These are phyloP conservation scores for Takifugu rubripes DNA, from an alignment of 2,797 vertebrate species.

Conservation along the genomic window DNA sequence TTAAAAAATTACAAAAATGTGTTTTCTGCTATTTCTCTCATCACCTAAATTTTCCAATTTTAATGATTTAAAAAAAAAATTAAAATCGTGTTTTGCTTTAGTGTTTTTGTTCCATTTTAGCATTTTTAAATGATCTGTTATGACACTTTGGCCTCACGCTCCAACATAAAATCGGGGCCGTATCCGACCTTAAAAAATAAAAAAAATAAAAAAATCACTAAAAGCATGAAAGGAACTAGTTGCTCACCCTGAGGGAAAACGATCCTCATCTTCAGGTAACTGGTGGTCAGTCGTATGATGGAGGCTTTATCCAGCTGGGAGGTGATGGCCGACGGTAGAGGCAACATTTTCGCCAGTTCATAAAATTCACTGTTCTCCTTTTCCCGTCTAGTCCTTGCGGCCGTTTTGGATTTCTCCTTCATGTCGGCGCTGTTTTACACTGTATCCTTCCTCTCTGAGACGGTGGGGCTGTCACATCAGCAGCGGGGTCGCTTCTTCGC, in stretches of 20 bases:
- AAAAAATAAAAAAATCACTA: neutral
- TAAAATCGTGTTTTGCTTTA: too few relatives aligned
- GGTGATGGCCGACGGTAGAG: conserved; percentile 93
- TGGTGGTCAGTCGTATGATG: conserved; percentile 93
- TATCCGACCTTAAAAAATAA: neutral
- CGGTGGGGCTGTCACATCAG: conserved; percentile 62
- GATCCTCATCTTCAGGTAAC: conserved; percentile 96
- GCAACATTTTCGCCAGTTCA: conserved; percentile 95
- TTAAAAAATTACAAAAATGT: too few relatives aligned
- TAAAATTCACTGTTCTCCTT: conserved; percentile 99
- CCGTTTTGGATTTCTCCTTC: conserved; percentile 99
- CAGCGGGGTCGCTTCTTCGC: conserved; percentile 33
- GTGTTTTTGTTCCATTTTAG: too few relatives aligned
- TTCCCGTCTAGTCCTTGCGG: conserved; percentile 95
- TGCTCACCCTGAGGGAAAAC: conserved; percentile 95
- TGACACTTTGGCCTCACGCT: too few relatives aligned
- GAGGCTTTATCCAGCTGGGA: conserved; percentile 97
- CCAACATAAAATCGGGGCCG: too few relatives aligned
- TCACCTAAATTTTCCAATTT: too few relatives aligned
- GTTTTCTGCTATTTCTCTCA: too few relatives aligned
- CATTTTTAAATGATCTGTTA: too few relatives aligned
- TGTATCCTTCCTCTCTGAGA: conserved; percentile 54
- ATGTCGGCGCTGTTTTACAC: conserved; percentile 66
- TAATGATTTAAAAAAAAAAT: too few relatives aligned
- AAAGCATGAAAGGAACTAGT: neutral